phyloP scores from a whole-genome alignment of 2,888 invertebrate genomes.

The Pycnomerus fuliginosus region DNA sequence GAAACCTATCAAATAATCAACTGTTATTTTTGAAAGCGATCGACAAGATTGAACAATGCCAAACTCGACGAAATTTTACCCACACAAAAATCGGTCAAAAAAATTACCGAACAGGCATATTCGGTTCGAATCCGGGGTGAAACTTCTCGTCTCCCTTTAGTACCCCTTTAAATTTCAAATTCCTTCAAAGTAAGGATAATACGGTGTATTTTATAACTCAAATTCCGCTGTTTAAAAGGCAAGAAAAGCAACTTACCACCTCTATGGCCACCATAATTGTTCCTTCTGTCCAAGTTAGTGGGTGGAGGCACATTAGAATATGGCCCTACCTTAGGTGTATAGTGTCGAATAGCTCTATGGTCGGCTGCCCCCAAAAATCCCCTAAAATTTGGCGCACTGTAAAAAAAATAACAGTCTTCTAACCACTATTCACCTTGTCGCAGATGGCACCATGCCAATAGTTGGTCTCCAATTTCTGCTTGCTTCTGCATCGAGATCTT shows the following conservation, averaged over 20 bases:
- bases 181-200: too few species aligned
- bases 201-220: too few species aligned
- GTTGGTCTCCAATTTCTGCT: constrained; percentile 74
- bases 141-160: too few species aligned
- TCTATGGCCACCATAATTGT: constrained; percentile 10
- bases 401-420: not conserved
- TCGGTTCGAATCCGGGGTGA: too few species aligned
- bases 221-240: not conserved
- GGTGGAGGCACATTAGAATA: constrained; percentile 32
- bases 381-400: constrained; percentile 41
- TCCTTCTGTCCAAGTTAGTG: constrained; percentile 7
- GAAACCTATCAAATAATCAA: too few species aligned
- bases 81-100: too few species aligned
- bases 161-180: too few species aligned
- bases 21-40: too few species aligned
- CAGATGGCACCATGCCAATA: constrained; percentile 61
- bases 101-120: too few species aligned
- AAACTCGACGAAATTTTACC: too few species aligned
- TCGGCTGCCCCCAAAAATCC: constrained; percentile 70
- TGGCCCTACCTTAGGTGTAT: constrained; percentile 39
- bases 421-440: constrained; percentile 37
- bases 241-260: constrained; percentile 4
- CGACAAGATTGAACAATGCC: too few species aligned
- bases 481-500: constrained; percentile 64
- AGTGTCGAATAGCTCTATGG: constrained; percentile 72